phyloP scores from a whole-genome alignment of 2,888 invertebrate species.

The Leptodirus hochenwartii region DNA sequence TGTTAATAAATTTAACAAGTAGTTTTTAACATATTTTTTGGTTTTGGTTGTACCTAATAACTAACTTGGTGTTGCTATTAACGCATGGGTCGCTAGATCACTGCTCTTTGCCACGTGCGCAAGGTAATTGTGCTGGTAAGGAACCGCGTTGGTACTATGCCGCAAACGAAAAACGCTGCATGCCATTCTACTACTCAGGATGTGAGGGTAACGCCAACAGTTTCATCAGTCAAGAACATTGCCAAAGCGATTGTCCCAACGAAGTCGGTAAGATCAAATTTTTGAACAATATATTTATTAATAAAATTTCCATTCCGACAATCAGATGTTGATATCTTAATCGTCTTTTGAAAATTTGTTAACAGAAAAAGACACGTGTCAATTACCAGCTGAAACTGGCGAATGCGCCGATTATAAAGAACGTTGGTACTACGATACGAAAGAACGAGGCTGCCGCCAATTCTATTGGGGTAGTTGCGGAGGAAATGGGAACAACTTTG shows the following conservation, averaged over 20 bases:
- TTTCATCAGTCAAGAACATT: constrained; percentile 55
- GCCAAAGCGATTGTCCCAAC: constrained; percentile 60
- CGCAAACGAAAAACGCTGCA: constrained; percentile 62
- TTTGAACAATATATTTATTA: neutral
- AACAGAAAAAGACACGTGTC: constrained; percentile 48
- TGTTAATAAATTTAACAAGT: no score
- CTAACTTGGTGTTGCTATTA: neutral
- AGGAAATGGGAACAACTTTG: constrained; percentile 81
- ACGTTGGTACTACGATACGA: constrained; percentile 72
- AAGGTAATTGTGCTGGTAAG: constrained; percentile 61
- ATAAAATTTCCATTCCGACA: no score
- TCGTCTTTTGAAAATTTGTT: neutral
- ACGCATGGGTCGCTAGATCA: constrained; percentile 34
- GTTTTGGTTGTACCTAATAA: neutral
- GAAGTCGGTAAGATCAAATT: constrained; percentile 47
- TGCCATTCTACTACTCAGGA: constrained; percentile 85
- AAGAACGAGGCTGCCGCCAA: constrained; percentile 50
- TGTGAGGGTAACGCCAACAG: constrained; percentile 82
- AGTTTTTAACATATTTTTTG: no score
- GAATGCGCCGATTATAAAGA: constrained; percentile 57
- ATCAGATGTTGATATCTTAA: neutral
- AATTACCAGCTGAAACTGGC: constrained; percentile 56
- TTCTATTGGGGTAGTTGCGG: constrained; percentile 86
- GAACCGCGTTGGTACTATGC: constrained; percentile 77
- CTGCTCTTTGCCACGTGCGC: constrained; percentile 54